Evolutionary conservation across 2,888 invertebrate genomes (phyloP).

Genomic region (Eristalis intricaria): DNA sequence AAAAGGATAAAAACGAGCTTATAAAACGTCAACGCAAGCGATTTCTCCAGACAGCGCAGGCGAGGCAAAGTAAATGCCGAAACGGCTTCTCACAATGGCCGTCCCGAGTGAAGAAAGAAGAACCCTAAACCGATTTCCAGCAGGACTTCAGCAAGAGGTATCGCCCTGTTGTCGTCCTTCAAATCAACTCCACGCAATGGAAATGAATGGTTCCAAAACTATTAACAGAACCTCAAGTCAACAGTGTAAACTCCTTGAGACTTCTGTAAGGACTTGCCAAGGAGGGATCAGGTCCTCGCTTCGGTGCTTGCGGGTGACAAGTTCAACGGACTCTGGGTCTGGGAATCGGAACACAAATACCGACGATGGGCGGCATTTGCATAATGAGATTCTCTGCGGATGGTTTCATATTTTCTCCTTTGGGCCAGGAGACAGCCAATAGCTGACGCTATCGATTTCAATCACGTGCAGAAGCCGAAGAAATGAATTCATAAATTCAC

Average conservation of each 20-base stretch:
- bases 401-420: slow-evolving; percentile 4
- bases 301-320: not conserved
- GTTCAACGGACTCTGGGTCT: not conserved
- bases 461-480: slow-evolving; percentile 14
- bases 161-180: not conserved
- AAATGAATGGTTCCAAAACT: slow-evolving; percentile 12
- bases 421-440: slow-evolving; percentile 7
- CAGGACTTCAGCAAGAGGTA: not conserved
- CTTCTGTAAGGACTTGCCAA: not conserved
- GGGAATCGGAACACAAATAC: not conserved
- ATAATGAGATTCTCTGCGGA: slow-evolving; percentile 33
- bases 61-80: not conserved
- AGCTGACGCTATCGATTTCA: slow-evolving; percentile 38
- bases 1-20: slow-evolving; percentile 7
- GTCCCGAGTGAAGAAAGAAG: slow-evolving; percentile 11
- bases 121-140: slow-evolving; percentile 9
- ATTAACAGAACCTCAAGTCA: slow-evolving; percentile 1
- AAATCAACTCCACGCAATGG: not conserved
- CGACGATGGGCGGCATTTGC: slow-evolving; percentile 23
- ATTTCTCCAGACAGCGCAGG: not conserved
- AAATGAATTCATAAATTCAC: slow-evolving; percentile 22
- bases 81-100: slow-evolving; percentile 11
- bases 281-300: not conserved
- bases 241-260: slow-evolving; percentile 15
- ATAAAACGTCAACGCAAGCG: slow-evolving; percentile 21